Base-by-base conservation (phyloP, 2,888 invertebrate species). In the Zonitis immaculata region DNA sequence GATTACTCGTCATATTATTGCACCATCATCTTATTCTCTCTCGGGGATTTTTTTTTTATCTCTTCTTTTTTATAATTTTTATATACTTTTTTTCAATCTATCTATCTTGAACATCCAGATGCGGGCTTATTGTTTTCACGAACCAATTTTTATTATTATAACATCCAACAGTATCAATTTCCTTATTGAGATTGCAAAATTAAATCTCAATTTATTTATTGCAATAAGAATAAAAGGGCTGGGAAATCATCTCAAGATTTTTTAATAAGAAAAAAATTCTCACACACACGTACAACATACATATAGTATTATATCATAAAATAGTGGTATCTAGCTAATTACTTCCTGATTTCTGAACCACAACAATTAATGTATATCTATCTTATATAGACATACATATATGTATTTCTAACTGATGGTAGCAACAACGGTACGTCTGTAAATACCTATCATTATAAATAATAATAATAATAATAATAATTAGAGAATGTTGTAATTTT, bases 321-420 rank as follows among this genome's bases (percentile, higher is more conserved):
- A 56, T 49, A 51, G 46, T 55, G 55, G 43, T 44, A 46, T 52
- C 25, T 48, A 12, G 28, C 51, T 51, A 50, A 52, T 59, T 56
- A 52, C 60, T 61, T 63, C 60, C 63, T 63, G 59, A 56, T 59
- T 54, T n/a, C 56, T 63, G 59, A 54, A 60, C 54, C 58, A 49
- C 55, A 56, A 39, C 53, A 61, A 61, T 61, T 62, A 60, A 57
- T 44, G 49, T n/a, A n/a, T n/a, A n/a, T n/a, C n/a, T n/a, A n/a
- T n/a, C n/a, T n/a, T n/a, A n/a, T n/a, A n/a, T n/a, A n/a, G n/a
- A n/a, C n/a, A n/a, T 44, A 52, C 32, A 43, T 60, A 61, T 52
- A 57, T 14, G 35, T 35, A 35, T 35, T 16, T 35, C 35, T 14
- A 35, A 35, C 35, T 16, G 35, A 35, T 57, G 54, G 56, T 42